A percentile compares a stretch with the other conserved stretches of the same genome.
These are phyloP conservation scores for Drosophila mojavensis DNA, from an alignment of 1,140 invertebrate species.

Conservation along the genomic window DNA sequence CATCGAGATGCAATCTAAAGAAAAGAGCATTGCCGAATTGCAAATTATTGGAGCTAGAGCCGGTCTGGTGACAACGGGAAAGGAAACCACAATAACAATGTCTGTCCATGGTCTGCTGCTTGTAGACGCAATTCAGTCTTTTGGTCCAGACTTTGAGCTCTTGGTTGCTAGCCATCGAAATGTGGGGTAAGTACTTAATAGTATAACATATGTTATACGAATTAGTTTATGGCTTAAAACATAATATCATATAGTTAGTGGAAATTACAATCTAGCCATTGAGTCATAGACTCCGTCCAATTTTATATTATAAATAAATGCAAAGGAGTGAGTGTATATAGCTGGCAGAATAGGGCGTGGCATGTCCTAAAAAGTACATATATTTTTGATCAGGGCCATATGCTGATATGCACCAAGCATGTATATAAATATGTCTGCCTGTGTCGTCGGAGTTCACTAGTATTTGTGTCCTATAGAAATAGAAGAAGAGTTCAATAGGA, in stretches of 20 bases:
- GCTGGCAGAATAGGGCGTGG: too few species aligned
- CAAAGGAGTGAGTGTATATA: too few species aligned
- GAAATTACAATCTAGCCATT: too few species aligned
- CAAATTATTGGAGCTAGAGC: conserved; percentile 95
- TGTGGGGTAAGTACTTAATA: conserved; percentile 88
- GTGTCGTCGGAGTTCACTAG: too few species aligned
- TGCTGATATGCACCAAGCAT: too few species aligned
- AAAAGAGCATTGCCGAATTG: conserved; percentile 94
- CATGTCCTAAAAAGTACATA: too few species aligned
- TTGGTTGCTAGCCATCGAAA: conserved; percentile 97
- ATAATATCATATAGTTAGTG: neutral
- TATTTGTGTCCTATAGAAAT: too few species aligned
- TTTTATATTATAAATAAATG: too few species aligned
- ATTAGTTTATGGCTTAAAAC: neutral
- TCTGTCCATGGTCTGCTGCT: conserved; percentile 96
- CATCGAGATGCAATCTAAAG: conserved; percentile 93
- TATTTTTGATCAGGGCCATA: too few species aligned
- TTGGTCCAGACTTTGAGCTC: conserved; percentile 97
- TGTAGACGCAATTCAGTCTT: conserved; percentile 97
- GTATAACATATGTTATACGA: neutral
- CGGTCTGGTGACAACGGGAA: conserved; percentile 88
- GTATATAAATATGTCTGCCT: too few species aligned
- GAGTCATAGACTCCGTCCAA: too few species aligned
- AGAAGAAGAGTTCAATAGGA: too few species aligned
- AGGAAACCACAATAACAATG: conserved; percentile 90